A percentile compares a stretch with the other conserved stretches of the same genome.
These are phyloP conservation scores for Idris sp. DNA, from an alignment of 1,140 invertebrate genomes.

Conservation along the genomic window DNA sequence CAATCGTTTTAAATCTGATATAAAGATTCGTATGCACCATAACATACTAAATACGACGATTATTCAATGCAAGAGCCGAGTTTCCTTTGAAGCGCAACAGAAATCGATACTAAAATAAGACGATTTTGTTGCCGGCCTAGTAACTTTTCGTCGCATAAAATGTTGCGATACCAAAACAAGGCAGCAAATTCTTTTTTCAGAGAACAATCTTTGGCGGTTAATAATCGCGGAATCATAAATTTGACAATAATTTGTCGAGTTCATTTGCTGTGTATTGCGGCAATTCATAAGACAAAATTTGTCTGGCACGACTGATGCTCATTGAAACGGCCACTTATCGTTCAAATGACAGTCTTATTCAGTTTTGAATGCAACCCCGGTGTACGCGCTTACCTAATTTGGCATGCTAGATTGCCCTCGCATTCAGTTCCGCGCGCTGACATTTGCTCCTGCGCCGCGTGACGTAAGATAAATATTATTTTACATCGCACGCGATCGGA, in stretches of 20 bases:
- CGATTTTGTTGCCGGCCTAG: no score
- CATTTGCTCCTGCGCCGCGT: constrained; percentile 35
- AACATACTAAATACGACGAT: no score
- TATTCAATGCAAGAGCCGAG: no score
- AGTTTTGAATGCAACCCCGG: constrained; percentile 38
- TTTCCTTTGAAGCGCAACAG: no score
- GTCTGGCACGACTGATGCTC: constrained; percentile 55
- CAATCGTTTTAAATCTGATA: no score
- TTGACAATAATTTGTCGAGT: constrained; percentile 26
- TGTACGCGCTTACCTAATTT: constrained; percentile 54
- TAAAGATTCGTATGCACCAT: no score
- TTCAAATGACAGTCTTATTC: constrained; percentile 54
- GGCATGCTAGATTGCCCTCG: constrained; percentile 45
- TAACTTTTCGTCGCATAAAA: no score
- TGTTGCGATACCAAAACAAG: no score
- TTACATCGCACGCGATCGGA: constrained; percentile 36
- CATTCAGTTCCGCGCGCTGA: constrained; percentile 30
- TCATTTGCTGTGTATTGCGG: constrained; percentile 32
- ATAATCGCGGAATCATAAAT: constrained; percentile 33
- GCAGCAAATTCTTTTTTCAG: no score
- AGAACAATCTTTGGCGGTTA: no score
- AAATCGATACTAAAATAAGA: no score
- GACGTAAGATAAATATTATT: constrained; percentile 45
- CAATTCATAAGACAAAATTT: constrained; percentile 56
- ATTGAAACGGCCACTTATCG: constrained; percentile 50